Conservation (phyloP, 2,888 invertebrate genomes). For the Tortricodes alternella region DNA sequence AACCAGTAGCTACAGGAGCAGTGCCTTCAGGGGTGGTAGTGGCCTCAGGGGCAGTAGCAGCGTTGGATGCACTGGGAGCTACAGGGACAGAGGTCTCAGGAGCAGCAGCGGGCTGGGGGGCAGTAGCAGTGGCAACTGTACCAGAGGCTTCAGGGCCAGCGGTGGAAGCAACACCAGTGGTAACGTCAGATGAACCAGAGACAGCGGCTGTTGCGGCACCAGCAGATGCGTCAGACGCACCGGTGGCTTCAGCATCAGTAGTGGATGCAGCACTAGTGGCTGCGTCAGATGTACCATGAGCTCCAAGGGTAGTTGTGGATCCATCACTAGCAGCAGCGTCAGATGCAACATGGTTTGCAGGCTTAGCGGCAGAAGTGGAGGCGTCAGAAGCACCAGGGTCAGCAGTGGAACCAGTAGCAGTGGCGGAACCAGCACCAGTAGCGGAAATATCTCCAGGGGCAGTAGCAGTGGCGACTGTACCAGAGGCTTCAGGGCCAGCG, state of each 20-base stretch:
- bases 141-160: conserved; percentile 43
- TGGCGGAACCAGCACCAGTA: neutral
- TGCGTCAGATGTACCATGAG: no score
- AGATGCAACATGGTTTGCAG: neutral
- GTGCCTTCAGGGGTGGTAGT: neutral
- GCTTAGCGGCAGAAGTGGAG: neutral
- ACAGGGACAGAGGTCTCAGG: conserved; percentile 7
- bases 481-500: neutral
- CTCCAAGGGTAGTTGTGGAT: neutral
- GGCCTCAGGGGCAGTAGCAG: conserved; percentile 4
- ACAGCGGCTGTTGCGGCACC: neutral
- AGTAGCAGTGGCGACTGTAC: neutral
- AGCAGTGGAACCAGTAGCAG: neutral
- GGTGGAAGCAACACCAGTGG: neutral
- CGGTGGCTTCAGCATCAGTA: neutral
- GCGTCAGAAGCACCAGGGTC: neutral
- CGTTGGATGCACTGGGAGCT: conserved; percentile 9
- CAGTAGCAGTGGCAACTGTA: conserved; percentile 32
- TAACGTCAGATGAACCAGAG: neutral
- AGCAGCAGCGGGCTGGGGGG: neutral
- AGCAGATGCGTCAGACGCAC: neutral
- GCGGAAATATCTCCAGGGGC: neutral
- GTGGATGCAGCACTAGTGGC: neutral
- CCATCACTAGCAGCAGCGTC: neutral
- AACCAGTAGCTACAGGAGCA: neutral